Evolutionary conservation across 2,797 vertebrate genomes (phyloP).

Genomic region (Melanotaenia pygmaea): DNA sequence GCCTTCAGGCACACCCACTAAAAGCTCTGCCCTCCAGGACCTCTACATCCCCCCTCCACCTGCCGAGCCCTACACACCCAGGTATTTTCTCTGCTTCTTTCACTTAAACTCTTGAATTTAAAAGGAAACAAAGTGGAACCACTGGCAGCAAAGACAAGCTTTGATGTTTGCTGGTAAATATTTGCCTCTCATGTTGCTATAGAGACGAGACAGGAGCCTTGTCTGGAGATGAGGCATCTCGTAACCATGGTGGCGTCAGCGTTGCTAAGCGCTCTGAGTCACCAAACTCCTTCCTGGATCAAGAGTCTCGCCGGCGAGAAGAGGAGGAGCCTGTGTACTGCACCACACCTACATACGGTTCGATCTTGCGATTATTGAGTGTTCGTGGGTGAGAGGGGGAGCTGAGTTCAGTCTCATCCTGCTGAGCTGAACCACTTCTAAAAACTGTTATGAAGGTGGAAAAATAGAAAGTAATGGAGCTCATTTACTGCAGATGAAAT

Average conservation of each 20-base stretch:
- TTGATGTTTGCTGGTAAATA: conserved; percentile 20
- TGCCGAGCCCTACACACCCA: conserved; percentile 93
- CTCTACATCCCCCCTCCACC: conserved; percentile 97
- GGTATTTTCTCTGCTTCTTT: conserved; percentile 75
- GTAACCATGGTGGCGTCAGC: conserved; percentile 87
- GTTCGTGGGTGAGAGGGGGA: conserved; percentile 13
- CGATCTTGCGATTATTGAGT: conserved; percentile 2
- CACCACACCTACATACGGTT: conserved; percentile 96
- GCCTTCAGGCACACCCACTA: conserved; percentile 94
- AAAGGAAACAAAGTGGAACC: not conserved
- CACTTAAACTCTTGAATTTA: not conserved
- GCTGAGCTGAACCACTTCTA: conserved; percentile 15
- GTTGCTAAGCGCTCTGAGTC: conserved; percentile 94
- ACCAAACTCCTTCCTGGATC: conserved; percentile 98
- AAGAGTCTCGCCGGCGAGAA: conserved; percentile 91
- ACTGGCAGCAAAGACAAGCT: not conserved
- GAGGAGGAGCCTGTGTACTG: conserved; percentile 96
- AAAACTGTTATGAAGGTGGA: conserved; percentile 7
- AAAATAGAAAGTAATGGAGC: conserved; percentile 3
- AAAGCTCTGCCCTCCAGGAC: conserved; percentile 95
- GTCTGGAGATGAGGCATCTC: conserved; percentile 88
- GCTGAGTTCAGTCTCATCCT: conserved; percentile 22
- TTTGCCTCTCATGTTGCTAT: conserved; percentile 60
- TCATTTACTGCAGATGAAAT: not conserved
- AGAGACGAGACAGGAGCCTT: conserved; percentile 94